Percentiles rank a stretch among this genome's conserved stretches.
Evolutionary conservation across 2,797 vertebrate genomes (phyloP).

Genomic region (Takifugu rubripes): DNA sequence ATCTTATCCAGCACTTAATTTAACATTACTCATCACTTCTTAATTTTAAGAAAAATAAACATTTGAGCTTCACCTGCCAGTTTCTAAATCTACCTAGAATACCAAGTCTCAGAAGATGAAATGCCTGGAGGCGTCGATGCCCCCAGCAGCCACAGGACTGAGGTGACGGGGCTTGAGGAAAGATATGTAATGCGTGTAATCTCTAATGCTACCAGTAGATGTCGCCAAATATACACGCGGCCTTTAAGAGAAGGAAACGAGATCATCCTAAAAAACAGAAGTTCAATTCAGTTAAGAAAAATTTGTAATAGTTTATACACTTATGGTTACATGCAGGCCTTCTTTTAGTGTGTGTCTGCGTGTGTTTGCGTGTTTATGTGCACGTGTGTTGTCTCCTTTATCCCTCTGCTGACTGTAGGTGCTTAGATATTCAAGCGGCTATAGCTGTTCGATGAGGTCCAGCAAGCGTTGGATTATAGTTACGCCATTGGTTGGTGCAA

Average conservation of each 20-base stretch:
- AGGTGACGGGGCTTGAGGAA: too few species aligned
- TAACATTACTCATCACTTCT: too few species aligned
- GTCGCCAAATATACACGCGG: neutral
- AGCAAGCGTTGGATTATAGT: constrained; percentile 11
- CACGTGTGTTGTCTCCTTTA: constrained; percentile 29
- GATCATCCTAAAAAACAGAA: constrained; percentile 3
- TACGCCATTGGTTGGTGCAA: constrained; percentile 1
- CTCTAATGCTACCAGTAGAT: neutral
- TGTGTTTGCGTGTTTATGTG: constrained; percentile 9
- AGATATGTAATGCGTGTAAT: too few species aligned
- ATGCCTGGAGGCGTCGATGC: too few species aligned
- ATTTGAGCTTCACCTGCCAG: too few species aligned
- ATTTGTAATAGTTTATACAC: constrained; percentile 47
- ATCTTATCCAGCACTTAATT: too few species aligned
- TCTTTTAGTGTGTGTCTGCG: constrained; percentile 25
- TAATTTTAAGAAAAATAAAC: too few species aligned
- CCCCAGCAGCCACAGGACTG: too few species aligned
- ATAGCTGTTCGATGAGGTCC: constrained; percentile 22
- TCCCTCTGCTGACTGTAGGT: constrained; percentile 69
- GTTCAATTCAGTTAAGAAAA: constrained; percentile 5
- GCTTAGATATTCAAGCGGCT: constrained; percentile 54
- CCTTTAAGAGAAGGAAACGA: too few species aligned
- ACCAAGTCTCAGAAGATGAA: too few species aligned
- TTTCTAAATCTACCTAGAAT: too few species aligned
- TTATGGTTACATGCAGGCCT: constrained; percentile 1